A percentile compares a stretch with the other conserved stretches of the same genome.
Conservation (phyloP, 2,888 invertebrate genomes). For the Caenorhabditis sinica region DNA sequence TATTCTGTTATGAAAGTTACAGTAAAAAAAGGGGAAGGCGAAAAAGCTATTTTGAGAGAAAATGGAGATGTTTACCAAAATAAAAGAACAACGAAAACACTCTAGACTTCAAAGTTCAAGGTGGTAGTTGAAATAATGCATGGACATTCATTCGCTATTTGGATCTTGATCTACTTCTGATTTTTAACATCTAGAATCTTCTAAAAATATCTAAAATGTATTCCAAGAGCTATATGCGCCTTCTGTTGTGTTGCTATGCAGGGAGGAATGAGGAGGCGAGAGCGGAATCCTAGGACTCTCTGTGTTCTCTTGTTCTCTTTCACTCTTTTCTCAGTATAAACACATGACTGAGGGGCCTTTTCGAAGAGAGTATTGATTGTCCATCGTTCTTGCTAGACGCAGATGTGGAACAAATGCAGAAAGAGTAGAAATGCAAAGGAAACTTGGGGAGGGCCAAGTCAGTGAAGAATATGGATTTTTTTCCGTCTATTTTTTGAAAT, state of each 20-base stretch:
- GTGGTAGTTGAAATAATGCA: conserved; percentile 16
- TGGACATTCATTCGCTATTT: neutral
- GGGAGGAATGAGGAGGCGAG: conserved; percentile 26
- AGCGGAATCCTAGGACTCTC: conserved; percentile 7
- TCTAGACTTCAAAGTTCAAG: conserved; percentile 41
- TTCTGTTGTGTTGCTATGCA: conserved; percentile 47
- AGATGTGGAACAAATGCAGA: neutral
- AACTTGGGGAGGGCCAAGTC: conserved; percentile 6
- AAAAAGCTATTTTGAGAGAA: conserved; percentile 26
- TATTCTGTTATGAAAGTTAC: neutral
- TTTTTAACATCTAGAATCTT: neutral
- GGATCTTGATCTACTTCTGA: neutral
- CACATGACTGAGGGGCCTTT: conserved; percentile 43
- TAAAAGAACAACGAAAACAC: conserved; percentile 35
- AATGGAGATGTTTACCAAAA: conserved; percentile 35
- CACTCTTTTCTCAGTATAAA: conserved; percentile 25
- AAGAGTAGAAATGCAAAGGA: conserved; percentile 7
- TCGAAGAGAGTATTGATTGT: conserved; percentile 42
- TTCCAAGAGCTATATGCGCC: neutral
- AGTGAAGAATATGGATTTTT: neutral
- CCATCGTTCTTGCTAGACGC: neutral
- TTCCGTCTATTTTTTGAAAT: conserved; percentile 2
- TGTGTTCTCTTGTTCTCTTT: conserved; percentile 3
- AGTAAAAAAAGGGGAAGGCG: neutral
- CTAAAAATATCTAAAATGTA: too few relatives aligned